phyloP scores from a whole-genome alignment of 2,113 vertebrate species.

The Phyllostomus hastatus region DNA sequence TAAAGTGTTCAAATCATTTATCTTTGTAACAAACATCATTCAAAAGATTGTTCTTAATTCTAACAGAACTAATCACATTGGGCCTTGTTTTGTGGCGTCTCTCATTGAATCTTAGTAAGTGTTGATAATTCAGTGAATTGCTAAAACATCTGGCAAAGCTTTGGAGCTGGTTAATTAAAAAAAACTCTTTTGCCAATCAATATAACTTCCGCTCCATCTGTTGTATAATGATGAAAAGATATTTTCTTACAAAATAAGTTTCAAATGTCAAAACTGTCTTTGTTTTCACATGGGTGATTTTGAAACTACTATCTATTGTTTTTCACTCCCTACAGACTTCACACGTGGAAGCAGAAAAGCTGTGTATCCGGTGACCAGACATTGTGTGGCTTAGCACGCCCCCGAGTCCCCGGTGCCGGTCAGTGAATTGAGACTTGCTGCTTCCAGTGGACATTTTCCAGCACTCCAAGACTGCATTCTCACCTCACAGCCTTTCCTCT shows the following conservation, averaged over 20 bases:
- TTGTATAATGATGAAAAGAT: background rate
- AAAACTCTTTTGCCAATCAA: background rate
- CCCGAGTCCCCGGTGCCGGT: background rate
- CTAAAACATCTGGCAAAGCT: background rate
- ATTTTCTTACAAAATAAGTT: background rate
- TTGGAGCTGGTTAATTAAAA: background rate
- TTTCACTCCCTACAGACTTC: background rate
- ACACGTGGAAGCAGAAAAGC: background rate
- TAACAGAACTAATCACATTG: background rate
- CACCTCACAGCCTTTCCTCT: background rate
- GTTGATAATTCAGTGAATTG: background rate
- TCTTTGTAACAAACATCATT: background rate
- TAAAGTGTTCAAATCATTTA: background rate
- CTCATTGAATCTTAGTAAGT: background rate
- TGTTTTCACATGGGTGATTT: background rate
- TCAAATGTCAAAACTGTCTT: background rate
- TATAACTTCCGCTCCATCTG: background rate
- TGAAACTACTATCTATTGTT: background rate
- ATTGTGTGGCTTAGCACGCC: background rate
- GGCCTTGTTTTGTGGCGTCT: background rate
- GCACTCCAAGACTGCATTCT: background rate
- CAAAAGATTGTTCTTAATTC: background rate
- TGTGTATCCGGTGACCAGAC: background rate
- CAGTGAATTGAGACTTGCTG: background rate
- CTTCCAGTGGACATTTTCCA: background rate